These are phyloP conservation scores for Ptilodon capucinus DNA, from an alignment of 2,888 invertebrate species.

Conservation along the genomic window DNA sequence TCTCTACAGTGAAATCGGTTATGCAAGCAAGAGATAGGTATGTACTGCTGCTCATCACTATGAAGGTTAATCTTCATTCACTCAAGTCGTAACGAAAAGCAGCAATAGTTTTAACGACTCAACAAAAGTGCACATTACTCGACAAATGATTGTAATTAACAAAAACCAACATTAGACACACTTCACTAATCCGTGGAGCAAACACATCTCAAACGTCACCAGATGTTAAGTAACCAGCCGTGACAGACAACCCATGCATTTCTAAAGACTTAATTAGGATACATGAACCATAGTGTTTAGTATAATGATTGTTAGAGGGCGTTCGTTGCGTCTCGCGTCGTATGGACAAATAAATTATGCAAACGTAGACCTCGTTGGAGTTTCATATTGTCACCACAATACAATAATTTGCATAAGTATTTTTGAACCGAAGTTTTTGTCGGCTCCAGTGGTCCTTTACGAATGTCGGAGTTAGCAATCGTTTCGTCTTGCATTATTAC, in stretches of 20 bases:
- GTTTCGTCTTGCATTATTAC: not conserved
- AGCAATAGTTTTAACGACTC: slow-evolving; percentile 13
- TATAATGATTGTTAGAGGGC: slow-evolving; percentile 38
- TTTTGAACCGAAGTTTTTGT: slow-evolving; percentile 16
- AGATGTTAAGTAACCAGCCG: slow-evolving; percentile 34
- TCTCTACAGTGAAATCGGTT: slow-evolving; percentile 11
- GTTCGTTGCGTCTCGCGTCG: slow-evolving; percentile 55
- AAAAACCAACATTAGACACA: slow-evolving; percentile 21
- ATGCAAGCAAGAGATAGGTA: slow-evolving; percentile 24
- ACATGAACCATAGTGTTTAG: slow-evolving; percentile 29
- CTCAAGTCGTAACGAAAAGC: slow-evolving; percentile 11
- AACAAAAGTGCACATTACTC: slow-evolving; percentile 18
- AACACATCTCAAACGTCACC: slow-evolving; percentile 34
- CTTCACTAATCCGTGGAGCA: slow-evolving; percentile 31
- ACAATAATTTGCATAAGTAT: slow-evolving; percentile 40
- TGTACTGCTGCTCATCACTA: slow-evolving; percentile 17
- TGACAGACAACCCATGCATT: slow-evolving; percentile 47
- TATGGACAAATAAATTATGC: slow-evolving; percentile 39
- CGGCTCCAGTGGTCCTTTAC: slow-evolving; percentile 10
- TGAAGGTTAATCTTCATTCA: slow-evolving; percentile 8
- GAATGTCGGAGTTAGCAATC: slow-evolving; percentile 3
- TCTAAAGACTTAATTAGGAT: slow-evolving; percentile 44
- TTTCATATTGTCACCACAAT: slow-evolving; percentile 37
- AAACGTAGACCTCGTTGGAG: slow-evolving; percentile 40
- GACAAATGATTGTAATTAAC: slow-evolving; percentile 19